These are phyloP conservation scores for Hybos culiciformis DNA, from an alignment of 2,888 invertebrate genomes.

Conservation along the genomic window DNA sequence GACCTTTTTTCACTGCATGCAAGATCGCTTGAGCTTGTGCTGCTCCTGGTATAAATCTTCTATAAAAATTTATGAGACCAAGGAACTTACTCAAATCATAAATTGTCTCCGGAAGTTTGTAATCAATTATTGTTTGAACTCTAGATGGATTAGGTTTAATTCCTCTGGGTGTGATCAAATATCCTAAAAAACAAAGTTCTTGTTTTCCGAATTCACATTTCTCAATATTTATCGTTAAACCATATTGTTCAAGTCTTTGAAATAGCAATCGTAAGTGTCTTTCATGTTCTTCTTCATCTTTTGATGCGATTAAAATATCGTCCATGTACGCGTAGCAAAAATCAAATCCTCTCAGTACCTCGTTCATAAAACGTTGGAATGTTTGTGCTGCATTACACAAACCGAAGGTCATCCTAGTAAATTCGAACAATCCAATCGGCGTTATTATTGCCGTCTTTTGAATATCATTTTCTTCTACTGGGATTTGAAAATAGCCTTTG, in stretches of 20 bases:
- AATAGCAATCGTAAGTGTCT: conserved; percentile 16
- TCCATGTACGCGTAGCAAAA: conserved; percentile 19
- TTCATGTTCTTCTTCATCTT: conserved; percentile 13
- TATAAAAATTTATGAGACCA: conserved; percentile 8
- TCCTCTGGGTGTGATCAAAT: conserved; percentile 2
- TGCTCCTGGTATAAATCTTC: background rate
- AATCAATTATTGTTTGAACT: conserved; percentile 2
- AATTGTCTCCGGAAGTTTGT: background rate
- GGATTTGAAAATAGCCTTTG: conserved; percentile 3
- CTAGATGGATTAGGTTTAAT: background rate
- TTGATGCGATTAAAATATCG: conserved; percentile 19
- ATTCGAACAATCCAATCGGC: conserved; percentile 26
- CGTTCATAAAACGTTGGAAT: conserved; percentile 25
- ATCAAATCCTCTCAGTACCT: conserved; percentile 15
- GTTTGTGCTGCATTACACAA: conserved; percentile 24
- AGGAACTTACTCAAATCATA: conserved; percentile 4
- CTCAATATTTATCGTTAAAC: conserved; percentile 14
- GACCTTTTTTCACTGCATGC: background rate
- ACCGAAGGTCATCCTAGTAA: conserved; percentile 22
- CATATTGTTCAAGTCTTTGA: conserved; percentile 13
- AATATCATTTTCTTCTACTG: background rate
- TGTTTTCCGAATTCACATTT: conserved; percentile 11
- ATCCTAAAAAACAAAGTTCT: conserved; percentile 7
- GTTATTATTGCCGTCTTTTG: conserved; percentile 19
- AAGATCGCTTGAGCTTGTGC: background rate